Percentiles rank a stretch among this genome's conserved stretches.
phyloP scores from a whole-genome alignment of 2,888 invertebrate genomes.

The Alentia gelatinosa region DNA sequence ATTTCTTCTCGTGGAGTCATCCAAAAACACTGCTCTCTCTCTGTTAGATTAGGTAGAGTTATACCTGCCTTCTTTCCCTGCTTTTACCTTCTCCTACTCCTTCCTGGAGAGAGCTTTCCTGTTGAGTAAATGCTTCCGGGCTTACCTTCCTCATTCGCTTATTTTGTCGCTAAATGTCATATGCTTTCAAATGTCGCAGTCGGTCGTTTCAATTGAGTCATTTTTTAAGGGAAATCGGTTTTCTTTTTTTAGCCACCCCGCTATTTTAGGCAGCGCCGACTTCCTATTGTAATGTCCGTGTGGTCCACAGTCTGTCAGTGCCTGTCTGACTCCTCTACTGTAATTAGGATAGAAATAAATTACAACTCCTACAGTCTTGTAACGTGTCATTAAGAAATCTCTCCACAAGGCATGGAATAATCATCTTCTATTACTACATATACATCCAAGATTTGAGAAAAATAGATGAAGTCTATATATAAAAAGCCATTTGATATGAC shows the following conservation, averaged over 20 bases:
- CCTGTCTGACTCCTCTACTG: background rate
- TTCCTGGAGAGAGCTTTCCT: background rate
- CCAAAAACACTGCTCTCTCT: no score
- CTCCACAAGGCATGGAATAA: no score
- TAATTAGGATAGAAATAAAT: background rate
- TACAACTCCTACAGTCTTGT: background rate
- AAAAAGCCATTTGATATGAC: no score
- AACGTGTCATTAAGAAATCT: no score
- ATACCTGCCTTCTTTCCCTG: no score
- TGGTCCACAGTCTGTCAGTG: background rate
- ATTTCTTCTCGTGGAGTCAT: no score
- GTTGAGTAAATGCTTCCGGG: conserved; percentile 11
- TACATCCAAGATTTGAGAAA: no score
- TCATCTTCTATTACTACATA: no score
- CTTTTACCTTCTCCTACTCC: background rate
- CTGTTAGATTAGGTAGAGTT: no score
- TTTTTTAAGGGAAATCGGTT: background rate
- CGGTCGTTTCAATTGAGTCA: background rate
- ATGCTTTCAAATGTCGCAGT: conserved; percentile 10
- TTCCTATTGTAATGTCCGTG: background rate
- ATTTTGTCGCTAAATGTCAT: background rate
- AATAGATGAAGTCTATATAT: no score
- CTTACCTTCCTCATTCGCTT: conserved; percentile 20
- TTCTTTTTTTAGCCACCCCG: background rate
- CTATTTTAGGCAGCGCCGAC: background rate